Evolutionary conservation across 2,888 invertebrate genomes (phyloP).

Genomic region (Lydus trimaculatus): DNA sequence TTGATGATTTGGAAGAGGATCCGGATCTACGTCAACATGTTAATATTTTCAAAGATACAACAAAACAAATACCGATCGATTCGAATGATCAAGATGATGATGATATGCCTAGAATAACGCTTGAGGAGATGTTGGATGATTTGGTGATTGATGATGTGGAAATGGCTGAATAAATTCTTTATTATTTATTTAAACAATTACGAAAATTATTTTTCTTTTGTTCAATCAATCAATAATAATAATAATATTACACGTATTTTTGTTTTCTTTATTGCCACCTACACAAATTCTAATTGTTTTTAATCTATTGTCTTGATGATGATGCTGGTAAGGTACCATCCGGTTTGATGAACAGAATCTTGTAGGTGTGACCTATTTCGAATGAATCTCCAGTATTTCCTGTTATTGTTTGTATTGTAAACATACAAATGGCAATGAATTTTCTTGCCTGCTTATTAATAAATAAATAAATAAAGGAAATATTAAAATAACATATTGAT

Average conservation of each 20-base stretch:
- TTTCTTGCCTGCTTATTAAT: too few species aligned
- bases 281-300: background rate
- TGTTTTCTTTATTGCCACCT: background rate
- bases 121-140: slow-evolving; percentile 95
- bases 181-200: background rate
- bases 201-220: too few species aligned
- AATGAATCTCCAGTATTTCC: background rate
- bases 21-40: slow-evolving; percentile 86
- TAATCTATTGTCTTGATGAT: background rate
- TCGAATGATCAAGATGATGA: slow-evolving; percentile 64
- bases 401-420: background rate
- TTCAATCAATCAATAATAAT: background rate
- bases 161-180: slow-evolving; percentile 66
- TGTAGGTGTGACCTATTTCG: background rate
- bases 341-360: background rate
- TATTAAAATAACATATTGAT: background rate
- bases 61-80: slow-evolving; percentile 66
- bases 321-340: background rate
- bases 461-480: background rate
- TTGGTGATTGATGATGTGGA: slow-evolving; percentile 82
- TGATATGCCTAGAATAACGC: slow-evolving; percentile 78
- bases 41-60: slow-evolving; percentile 84
- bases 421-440: background rate
- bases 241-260: background rate
- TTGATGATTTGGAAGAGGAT: slow-evolving; percentile 98